Evolutionary conservation across 1,140 invertebrate species (phyloP).

Genomic region (Papilio xuthus): DNA sequence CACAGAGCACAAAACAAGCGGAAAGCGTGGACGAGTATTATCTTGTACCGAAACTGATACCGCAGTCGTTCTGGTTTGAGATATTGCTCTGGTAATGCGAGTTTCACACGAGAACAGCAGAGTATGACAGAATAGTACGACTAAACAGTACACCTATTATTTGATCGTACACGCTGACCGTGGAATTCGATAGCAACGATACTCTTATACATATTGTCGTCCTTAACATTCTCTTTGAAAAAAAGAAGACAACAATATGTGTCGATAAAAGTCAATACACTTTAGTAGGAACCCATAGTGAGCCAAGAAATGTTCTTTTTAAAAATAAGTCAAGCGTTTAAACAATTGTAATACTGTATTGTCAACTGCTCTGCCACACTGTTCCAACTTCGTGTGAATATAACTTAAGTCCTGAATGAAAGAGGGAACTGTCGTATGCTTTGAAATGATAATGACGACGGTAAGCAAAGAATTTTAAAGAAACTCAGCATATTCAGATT

Average conservation of each 20-base stretch:
- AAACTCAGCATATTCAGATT: not conserved
- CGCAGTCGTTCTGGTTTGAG: not conserved
- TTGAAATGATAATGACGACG: constrained; percentile 9
- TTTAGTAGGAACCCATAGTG: too few relatives aligned
- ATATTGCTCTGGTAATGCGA: not conserved
- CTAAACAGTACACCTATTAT: not conserved
- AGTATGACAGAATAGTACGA: not conserved
- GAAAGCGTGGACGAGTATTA: constrained; percentile 12
- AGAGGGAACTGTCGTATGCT: not conserved
- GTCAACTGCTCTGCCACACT: not conserved
- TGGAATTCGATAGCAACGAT: too few relatives aligned
- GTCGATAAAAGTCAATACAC: too few relatives aligned
- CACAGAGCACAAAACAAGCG: constrained; percentile 4
- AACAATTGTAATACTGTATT: not conserved
- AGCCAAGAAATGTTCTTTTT: too few relatives aligned
- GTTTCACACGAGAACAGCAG: not conserved
- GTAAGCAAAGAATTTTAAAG: constrained; percentile 15
- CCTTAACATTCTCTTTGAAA: too few relatives aligned
- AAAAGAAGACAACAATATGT: too few relatives aligned
- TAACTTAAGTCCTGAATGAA: not conserved
- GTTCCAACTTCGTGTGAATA: not conserved
- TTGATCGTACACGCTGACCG: not conserved
- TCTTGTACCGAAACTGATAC: not conserved
- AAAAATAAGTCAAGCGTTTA: not conserved
- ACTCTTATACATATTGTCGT: too few relatives aligned